Conservation (phyloP, 2,888 invertebrate species). For the Synanthedon myopaeformis region DNA sequence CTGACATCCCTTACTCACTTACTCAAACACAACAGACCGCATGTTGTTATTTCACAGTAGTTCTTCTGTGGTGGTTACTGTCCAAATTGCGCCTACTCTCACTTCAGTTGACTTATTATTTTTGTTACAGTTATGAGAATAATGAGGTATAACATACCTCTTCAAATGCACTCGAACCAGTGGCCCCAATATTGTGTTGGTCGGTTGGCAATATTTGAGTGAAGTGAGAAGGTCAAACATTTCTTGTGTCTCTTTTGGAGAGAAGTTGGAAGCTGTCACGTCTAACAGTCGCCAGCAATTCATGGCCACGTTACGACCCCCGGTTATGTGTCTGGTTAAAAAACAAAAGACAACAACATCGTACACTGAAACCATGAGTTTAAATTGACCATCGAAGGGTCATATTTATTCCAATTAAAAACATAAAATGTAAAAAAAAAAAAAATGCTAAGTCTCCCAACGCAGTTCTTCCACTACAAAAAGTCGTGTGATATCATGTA, state of each 20-base stretch:
- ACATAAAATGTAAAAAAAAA: too few relatives aligned
- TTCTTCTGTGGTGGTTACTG: too few relatives aligned
- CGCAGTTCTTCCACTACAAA: too few relatives aligned
- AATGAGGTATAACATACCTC: slow-evolving; percentile 37
- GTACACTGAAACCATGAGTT: too few relatives aligned
- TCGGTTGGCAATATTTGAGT: slow-evolving; percentile 67
- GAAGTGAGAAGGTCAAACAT: slow-evolving; percentile 64
- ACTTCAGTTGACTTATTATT: too few relatives aligned
- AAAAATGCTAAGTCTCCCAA: too few relatives aligned
- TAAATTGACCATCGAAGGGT: background rate
- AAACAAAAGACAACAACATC: background rate
- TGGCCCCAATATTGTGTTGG: slow-evolving; percentile 72
- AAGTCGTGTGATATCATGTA: too few relatives aligned
- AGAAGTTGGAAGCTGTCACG: slow-evolving; percentile 51
- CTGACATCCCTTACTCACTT: too few relatives aligned
- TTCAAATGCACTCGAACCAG: slow-evolving; percentile 72
- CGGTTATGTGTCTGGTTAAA: slow-evolving; percentile 33
- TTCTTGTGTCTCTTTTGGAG: slow-evolving; percentile 41
- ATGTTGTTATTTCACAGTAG: too few relatives aligned
- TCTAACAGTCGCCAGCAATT: slow-evolving; percentile 74
- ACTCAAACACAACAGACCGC: too few relatives aligned
- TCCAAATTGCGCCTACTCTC: too few relatives aligned
- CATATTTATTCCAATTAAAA: background rate
- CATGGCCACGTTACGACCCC: slow-evolving; percentile 62
- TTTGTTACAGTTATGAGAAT: too few relatives aligned